Percentiles rank a stretch among this genome's conserved stretches.
phyloP scores from a whole-genome alignment of 2,797 vertebrate genomes.

The Amazona ochrocephala region DNA sequence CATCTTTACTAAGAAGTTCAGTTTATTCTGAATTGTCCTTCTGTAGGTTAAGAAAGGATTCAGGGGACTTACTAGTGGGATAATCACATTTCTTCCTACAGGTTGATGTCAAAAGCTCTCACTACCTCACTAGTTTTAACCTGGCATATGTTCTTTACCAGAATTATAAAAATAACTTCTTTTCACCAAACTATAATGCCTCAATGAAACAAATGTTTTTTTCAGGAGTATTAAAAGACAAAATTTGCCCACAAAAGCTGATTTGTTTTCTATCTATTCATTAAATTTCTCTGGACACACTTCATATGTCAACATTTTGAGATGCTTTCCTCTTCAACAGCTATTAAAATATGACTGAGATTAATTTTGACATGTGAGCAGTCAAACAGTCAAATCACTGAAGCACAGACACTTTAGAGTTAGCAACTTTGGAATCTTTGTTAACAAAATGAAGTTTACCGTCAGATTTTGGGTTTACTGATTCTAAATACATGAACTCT shows the following conservation, averaged over 20 bases:
- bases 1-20: not conserved
- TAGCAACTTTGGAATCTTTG: not conserved
- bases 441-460: not conserved
- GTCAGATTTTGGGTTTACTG: not conserved
- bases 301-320: not conserved
- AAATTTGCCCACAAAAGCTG: not conserved
- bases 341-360: not conserved
- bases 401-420: not conserved
- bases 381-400: not conserved
- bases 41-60: not conserved
- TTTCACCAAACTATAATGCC: not conserved
- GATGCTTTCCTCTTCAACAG: not conserved
- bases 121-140: not conserved
- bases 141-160: not conserved
- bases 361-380: conserved; percentile 4
- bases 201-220: not conserved
- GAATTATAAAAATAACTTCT: not conserved
- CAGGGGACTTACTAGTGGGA: not conserved
- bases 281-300: not conserved
- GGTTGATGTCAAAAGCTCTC: not conserved
- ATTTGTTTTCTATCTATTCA: not conserved
- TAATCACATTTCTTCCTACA: not conserved
- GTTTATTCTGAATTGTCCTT: not conserved
- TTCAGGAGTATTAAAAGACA: not conserved
- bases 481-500: conserved; percentile 38